Conservation (phyloP, 2,113 vertebrate species). For the Oreochromis niloticus region DNA sequence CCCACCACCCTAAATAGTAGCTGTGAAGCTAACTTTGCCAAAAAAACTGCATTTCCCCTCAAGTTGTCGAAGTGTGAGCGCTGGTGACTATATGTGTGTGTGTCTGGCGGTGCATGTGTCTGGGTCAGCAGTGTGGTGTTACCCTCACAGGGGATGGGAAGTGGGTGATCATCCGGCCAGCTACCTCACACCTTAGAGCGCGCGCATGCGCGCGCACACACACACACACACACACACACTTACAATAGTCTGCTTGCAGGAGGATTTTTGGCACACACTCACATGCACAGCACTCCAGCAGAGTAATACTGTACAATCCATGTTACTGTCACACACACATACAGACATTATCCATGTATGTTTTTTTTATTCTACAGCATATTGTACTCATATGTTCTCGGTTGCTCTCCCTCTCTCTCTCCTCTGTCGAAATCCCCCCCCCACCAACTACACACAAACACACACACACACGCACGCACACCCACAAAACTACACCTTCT, state of each 20-base stretch:
- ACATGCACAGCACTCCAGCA: conserved; percentile 39
- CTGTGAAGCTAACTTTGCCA: conserved; percentile 41
- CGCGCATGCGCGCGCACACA: not conserved
- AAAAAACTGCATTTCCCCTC: not conserved
- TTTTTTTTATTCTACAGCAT: conserved; percentile 23
- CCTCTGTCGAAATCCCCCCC: fast-evolving
- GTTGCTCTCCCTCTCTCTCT: not conserved
- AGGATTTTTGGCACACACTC: conserved; percentile 13
- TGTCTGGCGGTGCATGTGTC: conserved; percentile 12
- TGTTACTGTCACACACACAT: not conserved
- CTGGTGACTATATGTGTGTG: not conserved
- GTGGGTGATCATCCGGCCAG: conserved; percentile 80
- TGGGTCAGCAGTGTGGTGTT: conserved; percentile 57
- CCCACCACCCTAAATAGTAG: not conserved
- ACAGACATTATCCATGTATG: not conserved
- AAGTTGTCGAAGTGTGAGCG: not conserved
- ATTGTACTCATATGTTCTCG: conserved; percentile 41
- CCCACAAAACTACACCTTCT: conserved; percentile 77
- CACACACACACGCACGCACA: fast-evolving
- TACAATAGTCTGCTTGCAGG: not conserved
- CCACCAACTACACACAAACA: not conserved
- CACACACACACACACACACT: conserved; percentile 47
- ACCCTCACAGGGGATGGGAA: conserved; percentile 63
- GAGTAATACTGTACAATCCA: conserved; percentile 1
- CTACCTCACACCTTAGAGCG: conserved; percentile 81